Evolutionary conservation across 92 coral and sea anemone genomes (phyloP).

Genomic region (Parazoanthus darwini): DNA sequence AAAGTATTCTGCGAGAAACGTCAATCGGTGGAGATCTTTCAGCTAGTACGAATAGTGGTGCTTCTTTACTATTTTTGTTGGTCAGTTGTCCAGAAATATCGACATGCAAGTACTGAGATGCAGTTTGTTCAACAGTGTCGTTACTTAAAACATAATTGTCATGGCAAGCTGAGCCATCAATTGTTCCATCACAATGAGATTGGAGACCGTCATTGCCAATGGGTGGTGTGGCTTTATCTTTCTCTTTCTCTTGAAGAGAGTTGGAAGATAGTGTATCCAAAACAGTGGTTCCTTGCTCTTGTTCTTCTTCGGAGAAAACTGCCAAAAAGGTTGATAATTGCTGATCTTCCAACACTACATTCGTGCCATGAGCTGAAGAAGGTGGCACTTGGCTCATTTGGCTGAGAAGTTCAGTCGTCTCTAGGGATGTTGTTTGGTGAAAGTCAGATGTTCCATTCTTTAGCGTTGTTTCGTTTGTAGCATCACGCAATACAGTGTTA

Average conservation of each 20-base stretch:
- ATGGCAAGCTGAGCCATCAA: no score
- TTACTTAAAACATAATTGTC: no score
- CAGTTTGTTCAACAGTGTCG: no score
- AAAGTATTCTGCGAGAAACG: no score
- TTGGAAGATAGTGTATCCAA: not conserved
- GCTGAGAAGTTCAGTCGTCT: not conserved
- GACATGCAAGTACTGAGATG: no score
- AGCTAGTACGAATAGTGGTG: no score
- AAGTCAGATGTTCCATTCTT: not conserved
- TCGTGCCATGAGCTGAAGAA: not conserved
- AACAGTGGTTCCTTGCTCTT: not conserved
- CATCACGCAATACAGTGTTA: not conserved
- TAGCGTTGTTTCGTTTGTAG: not conserved
- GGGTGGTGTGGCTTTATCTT: not conserved
- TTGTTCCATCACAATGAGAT: no score
- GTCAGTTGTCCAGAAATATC: no score
- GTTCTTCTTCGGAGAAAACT: not conserved
- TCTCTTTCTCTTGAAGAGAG: not conserved
- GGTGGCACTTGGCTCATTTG: not conserved
- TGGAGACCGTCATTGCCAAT: not conserved
- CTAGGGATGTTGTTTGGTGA: not conserved
- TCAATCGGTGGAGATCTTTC: no score
- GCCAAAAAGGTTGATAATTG: not conserved
- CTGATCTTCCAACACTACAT: no score
- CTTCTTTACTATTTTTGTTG: no score